Conservation (phyloP, 2,888 invertebrate species). For the Epirrhoe alternata region DNA sequence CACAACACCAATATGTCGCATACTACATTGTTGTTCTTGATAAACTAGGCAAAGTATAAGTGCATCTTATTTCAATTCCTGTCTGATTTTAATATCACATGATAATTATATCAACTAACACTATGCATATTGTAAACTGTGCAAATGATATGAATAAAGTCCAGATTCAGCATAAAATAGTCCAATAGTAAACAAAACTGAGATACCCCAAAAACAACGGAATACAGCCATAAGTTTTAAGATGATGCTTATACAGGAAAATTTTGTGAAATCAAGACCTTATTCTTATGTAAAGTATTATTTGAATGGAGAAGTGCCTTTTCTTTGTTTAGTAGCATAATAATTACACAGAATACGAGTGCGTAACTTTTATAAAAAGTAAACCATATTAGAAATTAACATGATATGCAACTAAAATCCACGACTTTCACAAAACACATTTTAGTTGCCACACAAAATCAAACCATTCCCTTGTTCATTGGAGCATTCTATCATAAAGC, state of each 20-base stretch:
- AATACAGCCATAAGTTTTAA: neutral
- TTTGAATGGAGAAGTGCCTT: neutral
- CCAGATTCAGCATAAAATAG: neutral
- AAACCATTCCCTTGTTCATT: constrained; percentile 10
- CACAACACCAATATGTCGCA: neutral
- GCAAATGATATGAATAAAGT: constrained; percentile 33
- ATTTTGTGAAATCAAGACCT: neutral
- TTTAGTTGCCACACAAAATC: constrained; percentile 37
- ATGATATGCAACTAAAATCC: constrained; percentile 12
- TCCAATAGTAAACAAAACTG: neutral
- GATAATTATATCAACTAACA: constrained; percentile 29
- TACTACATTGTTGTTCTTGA: neutral
- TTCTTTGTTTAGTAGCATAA: neutral
- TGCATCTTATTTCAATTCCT: constrained; percentile 41
- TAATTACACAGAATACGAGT: constrained; percentile 1
- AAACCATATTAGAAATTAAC: constrained; percentile 11
- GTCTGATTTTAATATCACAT: constrained; percentile 38
- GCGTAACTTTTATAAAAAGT: constrained; percentile 9
- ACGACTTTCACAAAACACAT: constrained; percentile 20
- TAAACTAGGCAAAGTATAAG: constrained; percentile 25
- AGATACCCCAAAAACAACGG: neutral
- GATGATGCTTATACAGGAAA: neutral
- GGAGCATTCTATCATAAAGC: constrained; percentile 8
- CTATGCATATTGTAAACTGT: constrained; percentile 24
- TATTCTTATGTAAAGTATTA: neutral